Percentiles rank a stretch among this genome's conserved stretches.
These are phyloP conservation scores for Aplochiton taeniatus DNA, from an alignment of 2,797 vertebrate species.

Conservation along the genomic window DNA sequence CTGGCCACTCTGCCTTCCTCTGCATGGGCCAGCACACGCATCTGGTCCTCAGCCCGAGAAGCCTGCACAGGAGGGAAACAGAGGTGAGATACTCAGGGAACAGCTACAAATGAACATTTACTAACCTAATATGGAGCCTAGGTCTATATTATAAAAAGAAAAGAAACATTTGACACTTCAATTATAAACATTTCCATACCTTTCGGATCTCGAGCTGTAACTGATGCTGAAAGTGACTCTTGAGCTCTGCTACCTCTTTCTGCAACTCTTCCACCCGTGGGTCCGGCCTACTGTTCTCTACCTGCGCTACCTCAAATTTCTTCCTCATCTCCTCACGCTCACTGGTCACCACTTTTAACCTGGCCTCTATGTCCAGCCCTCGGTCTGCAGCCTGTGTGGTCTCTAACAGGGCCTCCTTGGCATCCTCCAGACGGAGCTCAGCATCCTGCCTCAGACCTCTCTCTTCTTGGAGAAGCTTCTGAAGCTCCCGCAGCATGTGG, in stretches of 20 bases:
- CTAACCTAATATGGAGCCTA: neutral
- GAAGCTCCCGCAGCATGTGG: conserved; percentile 88
- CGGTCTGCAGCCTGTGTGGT: conserved; percentile 67
- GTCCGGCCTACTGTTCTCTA: conserved; percentile 74
- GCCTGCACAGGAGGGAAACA: conserved; percentile 61
- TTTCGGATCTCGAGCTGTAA: conserved; percentile 84
- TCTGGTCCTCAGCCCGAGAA: conserved; percentile 78
- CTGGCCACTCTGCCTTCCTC: conserved; percentile 85
- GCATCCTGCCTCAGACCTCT: conserved; percentile 80
- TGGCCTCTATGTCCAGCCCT: conserved; percentile 73
- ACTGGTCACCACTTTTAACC: conserved; percentile 66
- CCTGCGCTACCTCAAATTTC: conserved; percentile 68
- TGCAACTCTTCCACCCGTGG: conserved; percentile 81
- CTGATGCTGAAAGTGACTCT: conserved; percentile 82
- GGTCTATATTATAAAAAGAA: neutral
- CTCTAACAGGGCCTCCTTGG: conserved; percentile 64
- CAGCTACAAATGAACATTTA: too few relatives aligned
- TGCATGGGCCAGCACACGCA: conserved; percentile 76
- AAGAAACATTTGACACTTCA: neutral
- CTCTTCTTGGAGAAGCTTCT: conserved; percentile 88
- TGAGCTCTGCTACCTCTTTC: conserved; percentile 76
- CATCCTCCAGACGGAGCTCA: conserved; percentile 82
- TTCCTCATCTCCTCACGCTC: conserved; percentile 78
- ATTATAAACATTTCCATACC: conserved; percentile 66
- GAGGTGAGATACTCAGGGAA: neutral